A percentile compares a stretch with the other conserved stretches of the same genome.
phyloP scores from a whole-genome alignment of 2,797 vertebrate species.

The Morus bassanus region DNA sequence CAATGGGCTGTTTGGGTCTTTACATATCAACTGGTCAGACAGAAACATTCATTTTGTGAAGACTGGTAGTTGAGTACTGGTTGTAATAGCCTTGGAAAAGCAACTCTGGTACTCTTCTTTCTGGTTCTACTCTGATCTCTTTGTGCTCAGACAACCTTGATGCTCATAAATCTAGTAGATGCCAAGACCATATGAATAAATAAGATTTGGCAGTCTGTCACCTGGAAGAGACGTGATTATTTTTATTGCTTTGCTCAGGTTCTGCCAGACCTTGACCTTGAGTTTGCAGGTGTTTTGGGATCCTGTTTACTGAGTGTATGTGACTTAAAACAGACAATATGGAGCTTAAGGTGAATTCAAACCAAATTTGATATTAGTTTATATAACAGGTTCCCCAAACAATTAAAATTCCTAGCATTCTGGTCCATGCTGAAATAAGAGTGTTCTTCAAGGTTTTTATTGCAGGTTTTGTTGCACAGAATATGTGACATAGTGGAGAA shows the following conservation, averaged over 20 bases:
- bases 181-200: neutral
- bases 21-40: neutral
- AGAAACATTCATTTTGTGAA: neutral
- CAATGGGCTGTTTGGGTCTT: neutral
- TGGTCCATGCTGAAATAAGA: neutral
- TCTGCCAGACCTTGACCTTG: constrained; percentile 1
- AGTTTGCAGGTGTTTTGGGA: neutral
- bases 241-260: constrained; percentile 24
- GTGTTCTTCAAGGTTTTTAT: neutral
- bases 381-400: neutral
- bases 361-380: neutral
- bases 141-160: neutral
- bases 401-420: neutral
- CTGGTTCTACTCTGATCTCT: neutral
- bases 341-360: neutral
- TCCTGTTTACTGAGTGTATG: neutral
- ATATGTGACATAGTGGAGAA: neutral
- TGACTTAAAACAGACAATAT: neutral
- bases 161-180: neutral
- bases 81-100: neutral
- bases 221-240: neutral
- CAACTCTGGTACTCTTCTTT: neutral
- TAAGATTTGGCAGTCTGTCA: constrained; percentile 31
- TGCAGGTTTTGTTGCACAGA: neutral
- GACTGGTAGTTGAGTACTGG: neutral